Percentiles rank a stretch among this genome's conserved stretches.
Evolutionary conservation across 2,797 vertebrate genomes (phyloP).

Genomic region (Sebastes matsubarae): DNA sequence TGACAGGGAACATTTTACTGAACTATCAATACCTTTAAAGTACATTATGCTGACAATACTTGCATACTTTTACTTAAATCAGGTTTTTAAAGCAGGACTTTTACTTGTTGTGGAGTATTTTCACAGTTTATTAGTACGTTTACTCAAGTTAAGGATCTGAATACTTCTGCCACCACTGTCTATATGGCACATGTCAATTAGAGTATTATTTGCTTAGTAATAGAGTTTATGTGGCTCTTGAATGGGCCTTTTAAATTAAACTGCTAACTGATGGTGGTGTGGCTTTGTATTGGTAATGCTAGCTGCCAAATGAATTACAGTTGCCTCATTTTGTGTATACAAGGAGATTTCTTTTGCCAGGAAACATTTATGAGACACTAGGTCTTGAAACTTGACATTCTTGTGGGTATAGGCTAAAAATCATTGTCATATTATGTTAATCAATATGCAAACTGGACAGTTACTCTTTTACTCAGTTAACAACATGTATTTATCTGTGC

Average conservation of each 20-base stretch:
- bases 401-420: neutral
- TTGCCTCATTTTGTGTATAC: neutral
- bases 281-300: neutral
- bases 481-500: constrained; percentile 18
- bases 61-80: too few relatives aligned
- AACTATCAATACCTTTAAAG: rapidly evolving
- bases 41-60: too few relatives aligned
- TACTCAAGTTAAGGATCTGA: too few relatives aligned
- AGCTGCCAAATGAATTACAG: neutral
- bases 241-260: neutral
- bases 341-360: neutral
- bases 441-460: neutral
- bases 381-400: neutral
- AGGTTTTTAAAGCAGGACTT: too few relatives aligned
- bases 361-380: neutral
- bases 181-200: neutral
- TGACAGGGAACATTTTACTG: too few relatives aligned
- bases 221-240: neutral
- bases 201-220: neutral
- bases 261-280: neutral
- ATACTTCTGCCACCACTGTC: rapidly evolving
- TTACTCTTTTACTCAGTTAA: neutral
- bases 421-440: neutral
- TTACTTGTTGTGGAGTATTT: too few relatives aligned
- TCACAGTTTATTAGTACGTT: too few relatives aligned